Conservation (phyloP, 1,140 invertebrate genomes). For the Bombus polaris region DNA sequence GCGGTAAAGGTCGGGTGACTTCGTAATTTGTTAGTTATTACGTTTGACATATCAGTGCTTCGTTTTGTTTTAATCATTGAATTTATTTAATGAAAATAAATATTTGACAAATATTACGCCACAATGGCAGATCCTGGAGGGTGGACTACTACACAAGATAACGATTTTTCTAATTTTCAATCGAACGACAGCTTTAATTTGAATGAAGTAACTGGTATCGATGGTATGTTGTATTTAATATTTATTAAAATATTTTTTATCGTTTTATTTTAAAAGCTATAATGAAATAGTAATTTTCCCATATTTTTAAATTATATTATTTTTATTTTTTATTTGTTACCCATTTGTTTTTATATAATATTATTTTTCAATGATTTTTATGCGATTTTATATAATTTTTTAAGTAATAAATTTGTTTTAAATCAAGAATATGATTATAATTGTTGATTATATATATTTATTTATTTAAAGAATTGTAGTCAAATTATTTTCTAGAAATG, state of each 20-base stretch:
- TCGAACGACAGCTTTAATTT: slow-evolving; percentile 77
- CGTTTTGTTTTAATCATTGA: slow-evolving; percentile 24
- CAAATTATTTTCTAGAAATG: not conserved
- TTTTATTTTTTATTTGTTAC: not conserved
- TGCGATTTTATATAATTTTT: not conserved
- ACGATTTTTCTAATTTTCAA: slow-evolving; percentile 76
- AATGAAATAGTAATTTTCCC: not conserved
- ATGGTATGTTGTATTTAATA: slow-evolving; percentile 70
- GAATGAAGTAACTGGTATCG: slow-evolving; percentile 79
- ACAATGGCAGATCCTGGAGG: slow-evolving; percentile 76
- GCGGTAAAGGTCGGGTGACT: slow-evolving; percentile 70
- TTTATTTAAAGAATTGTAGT: too few species aligned
- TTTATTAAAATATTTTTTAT: slow-evolving; percentile 28
- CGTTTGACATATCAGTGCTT: slow-evolving; percentile 63
- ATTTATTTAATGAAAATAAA: slow-evolving; percentile 47
- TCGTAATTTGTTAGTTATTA: slow-evolving; percentile 70
- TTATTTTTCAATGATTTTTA: not conserved
- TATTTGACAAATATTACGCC: slow-evolving; percentile 22
- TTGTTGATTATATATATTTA: too few species aligned
- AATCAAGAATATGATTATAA: too few species aligned
- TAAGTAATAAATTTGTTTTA: not conserved
- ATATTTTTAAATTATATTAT: not conserved
- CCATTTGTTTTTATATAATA: not conserved
- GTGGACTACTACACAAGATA: slow-evolving; percentile 74
- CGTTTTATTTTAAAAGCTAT: not conserved